These are phyloP conservation scores for Mesoclemmys tuberculata DNA, from an alignment of 2,113 vertebrate genomes.

Conservation along the genomic window DNA sequence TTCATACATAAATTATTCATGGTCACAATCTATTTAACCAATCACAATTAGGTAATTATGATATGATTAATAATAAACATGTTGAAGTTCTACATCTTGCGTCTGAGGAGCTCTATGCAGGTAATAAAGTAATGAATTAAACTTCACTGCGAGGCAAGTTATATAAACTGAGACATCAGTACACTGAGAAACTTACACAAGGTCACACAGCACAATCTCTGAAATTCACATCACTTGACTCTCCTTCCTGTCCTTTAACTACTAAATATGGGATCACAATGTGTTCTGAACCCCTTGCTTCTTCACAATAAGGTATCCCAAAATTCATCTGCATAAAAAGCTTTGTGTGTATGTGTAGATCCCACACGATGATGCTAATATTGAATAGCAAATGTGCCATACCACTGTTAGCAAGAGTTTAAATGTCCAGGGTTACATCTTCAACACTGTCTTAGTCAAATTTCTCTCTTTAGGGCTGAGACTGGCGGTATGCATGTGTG, in stretches of 20 bases:
- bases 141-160: background rate
- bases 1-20: background rate
- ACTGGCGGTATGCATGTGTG: background rate
- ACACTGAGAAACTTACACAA: background rate
- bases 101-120: background rate
- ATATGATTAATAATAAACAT: background rate
- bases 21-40: background rate
- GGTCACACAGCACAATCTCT: background rate
- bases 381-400: slow-evolving; percentile 12
- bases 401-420: slow-evolving; percentile 18
- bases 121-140: background rate
- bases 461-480: background rate
- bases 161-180: background rate
- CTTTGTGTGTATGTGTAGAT: background rate
- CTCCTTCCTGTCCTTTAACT: background rate
- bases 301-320: background rate
- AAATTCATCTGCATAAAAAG: background rate
- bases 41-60: background rate
- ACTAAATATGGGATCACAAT: background rate
- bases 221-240: background rate
- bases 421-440: slow-evolving; percentile 39
- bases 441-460: slow-evolving; percentile 66
- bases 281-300: background rate
- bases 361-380: background rate
- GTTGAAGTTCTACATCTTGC: background rate